Evolutionary conservation across 2,797 vertebrate species (phyloP).

Genomic region (Manis javanica): DNA sequence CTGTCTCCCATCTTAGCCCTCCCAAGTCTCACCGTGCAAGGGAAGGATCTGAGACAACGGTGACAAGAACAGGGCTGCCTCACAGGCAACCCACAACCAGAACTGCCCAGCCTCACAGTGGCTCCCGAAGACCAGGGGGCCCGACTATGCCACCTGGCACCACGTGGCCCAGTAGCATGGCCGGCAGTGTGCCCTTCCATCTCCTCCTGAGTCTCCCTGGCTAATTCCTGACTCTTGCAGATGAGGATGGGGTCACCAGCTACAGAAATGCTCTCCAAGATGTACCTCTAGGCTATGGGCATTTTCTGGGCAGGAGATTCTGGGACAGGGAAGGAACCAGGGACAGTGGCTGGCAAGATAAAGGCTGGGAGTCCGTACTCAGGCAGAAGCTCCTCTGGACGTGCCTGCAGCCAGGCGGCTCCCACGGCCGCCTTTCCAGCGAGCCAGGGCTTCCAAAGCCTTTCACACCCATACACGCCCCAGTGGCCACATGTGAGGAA

Average conservation of each 20-base stretch:
- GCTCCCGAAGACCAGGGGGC: no score
- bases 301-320: background rate
- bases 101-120: background rate
- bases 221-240: background rate
- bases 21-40: background rate
- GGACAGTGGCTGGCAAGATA: background rate
- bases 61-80: background rate
- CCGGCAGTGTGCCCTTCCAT: accelerated
- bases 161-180: accelerated
- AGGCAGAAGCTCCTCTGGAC: background rate
- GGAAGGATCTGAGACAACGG: background rate
- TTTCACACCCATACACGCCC: background rate
- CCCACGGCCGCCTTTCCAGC: background rate
- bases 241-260: background rate
- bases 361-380: background rate
- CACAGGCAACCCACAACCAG: background rate
- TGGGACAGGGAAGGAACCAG: background rate
- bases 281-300: background rate
- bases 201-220: background rate
- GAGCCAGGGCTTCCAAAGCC: background rate
- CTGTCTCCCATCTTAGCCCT: no score
- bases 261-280: background rate
- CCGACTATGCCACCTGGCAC: accelerated
- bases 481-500: accelerated
- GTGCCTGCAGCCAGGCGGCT: background rate